These are phyloP conservation scores for Pogona vitticeps DNA, from an alignment of 2,113 vertebrate genomes.

Conservation along the genomic window DNA sequence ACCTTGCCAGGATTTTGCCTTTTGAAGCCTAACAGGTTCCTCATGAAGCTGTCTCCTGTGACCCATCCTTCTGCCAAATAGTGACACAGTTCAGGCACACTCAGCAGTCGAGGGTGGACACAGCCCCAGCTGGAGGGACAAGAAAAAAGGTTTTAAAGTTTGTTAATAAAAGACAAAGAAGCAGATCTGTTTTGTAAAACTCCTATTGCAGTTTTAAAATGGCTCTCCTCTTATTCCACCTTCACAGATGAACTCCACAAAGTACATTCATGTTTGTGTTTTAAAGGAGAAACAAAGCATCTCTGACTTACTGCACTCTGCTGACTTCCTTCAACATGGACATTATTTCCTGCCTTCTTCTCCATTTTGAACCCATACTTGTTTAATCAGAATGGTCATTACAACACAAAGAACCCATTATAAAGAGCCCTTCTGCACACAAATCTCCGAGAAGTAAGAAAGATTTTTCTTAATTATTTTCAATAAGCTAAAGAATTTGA, in stretches of 20 bases:
- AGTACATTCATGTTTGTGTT: not conserved
- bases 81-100: conserved; percentile 91
- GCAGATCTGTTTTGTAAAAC: not conserved
- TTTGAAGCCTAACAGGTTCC: conserved; percentile 85
- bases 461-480: not conserved
- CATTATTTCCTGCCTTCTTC: not conserved
- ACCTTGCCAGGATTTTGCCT: conserved; percentile 91
- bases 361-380: not conserved
- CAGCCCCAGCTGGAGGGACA: conserved; percentile 86
- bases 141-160: not conserved
- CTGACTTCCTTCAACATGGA: not conserved
- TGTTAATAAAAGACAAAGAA: not conserved
- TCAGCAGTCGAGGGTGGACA: conserved; percentile 90
- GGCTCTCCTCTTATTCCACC: not conserved
- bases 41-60: conserved; percentile 77
- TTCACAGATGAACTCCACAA: not conserved
- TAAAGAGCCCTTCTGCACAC: not conserved
- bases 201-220: not conserved
- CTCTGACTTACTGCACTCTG: no score
- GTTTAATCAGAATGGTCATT: not conserved
- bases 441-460: not conserved
- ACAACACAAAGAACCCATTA: not conserved
- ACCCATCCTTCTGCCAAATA: conserved; percentile 92
- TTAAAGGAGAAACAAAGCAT: not conserved
- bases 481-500: not conserved